Conservation (phyloP, 1,140 invertebrate species). For the Cherax quadricarinatus region DNA sequence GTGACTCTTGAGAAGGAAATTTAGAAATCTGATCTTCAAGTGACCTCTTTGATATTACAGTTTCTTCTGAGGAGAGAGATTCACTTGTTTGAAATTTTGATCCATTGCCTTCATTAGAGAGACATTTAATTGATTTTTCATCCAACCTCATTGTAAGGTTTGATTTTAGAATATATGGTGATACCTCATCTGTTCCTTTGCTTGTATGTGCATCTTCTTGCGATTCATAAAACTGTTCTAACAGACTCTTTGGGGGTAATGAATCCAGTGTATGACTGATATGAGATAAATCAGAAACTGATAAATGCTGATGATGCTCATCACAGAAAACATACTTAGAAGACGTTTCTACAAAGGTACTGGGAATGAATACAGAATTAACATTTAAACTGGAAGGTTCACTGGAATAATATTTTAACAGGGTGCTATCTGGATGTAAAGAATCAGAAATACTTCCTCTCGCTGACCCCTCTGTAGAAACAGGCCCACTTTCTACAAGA, state of each 20-base stretch:
- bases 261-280: not conserved
- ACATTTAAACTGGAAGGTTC: constrained; percentile 25
- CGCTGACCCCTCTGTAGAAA: constrained; percentile 63
- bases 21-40: constrained; percentile 59
- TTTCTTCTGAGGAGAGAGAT: constrained; percentile 71
- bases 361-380: constrained; percentile 40
- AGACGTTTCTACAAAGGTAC: constrained; percentile 7
- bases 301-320: not conserved
- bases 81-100: constrained; percentile 67
- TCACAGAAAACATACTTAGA: not conserved
- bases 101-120: constrained; percentile 34
- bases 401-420: constrained; percentile 14
- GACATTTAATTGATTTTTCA: constrained; percentile 14
- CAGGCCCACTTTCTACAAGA: constrained; percentile 56
- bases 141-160: not conserved
- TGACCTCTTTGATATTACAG: constrained; percentile 65
- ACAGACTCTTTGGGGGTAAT: not conserved
- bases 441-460: constrained; percentile 64
- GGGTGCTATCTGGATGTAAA: constrained; percentile 21
- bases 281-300: not conserved
- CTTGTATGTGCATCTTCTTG: not conserved
- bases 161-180: not conserved
- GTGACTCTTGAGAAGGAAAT: constrained; percentile 44
- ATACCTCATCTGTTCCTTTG: not conserved
- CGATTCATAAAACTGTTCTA: not conserved